Base-by-base conservation (phyloP, 2,888 invertebrate species). In the Tromatobia lineatoria region DNA sequence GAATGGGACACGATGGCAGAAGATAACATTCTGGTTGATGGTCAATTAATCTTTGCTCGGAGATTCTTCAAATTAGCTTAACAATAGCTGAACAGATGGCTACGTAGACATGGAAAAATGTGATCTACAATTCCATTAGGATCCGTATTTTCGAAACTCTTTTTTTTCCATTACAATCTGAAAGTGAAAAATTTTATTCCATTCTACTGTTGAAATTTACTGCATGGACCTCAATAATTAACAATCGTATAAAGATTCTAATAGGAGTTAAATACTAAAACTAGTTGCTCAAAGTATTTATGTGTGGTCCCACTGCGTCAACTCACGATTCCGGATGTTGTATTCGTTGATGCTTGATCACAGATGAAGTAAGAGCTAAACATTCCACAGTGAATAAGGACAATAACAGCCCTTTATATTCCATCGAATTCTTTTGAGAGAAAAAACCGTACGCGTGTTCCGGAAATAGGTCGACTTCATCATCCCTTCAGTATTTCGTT, bases 391-490 rank as follows among this genome's bases (percentile, higher is more conserved):
- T 15, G 47, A 47, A 47, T n/a, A 15, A 47, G 47, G 11, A 10
- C 42, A 2, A 29, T 54, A 54, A 0, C 2, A 11, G 20, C 52
- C 8, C 23, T 13, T 8, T 2, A 7, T 77, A 52, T 64, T 77
- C 67, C 59, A 59, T 73, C 23, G 52, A 74, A 52, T 52, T 69
- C 61, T 47, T 38, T 25, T 45, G 45, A 57, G 64, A 11, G 23
- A 69, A 45, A 79, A 70, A 70, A 20, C 13, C 15, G 42, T 61
- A 3, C 61, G 78, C 64, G 10, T 57, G 47, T 54, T 2, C 23
- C 20, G 34, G 20, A 50, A 64, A 82, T 69, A 59, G 76, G 52
- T 42, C 47, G n/a, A 38, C 52, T 38, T 64, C 61, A 74, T 74
- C 34, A 42, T 57, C 23, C 47, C n/a, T 52, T 74, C 61, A 45